Evolutionary conservation across 2,113 vertebrate species (phyloP).

Genomic region (Gallinago paraguaiae): DNA sequence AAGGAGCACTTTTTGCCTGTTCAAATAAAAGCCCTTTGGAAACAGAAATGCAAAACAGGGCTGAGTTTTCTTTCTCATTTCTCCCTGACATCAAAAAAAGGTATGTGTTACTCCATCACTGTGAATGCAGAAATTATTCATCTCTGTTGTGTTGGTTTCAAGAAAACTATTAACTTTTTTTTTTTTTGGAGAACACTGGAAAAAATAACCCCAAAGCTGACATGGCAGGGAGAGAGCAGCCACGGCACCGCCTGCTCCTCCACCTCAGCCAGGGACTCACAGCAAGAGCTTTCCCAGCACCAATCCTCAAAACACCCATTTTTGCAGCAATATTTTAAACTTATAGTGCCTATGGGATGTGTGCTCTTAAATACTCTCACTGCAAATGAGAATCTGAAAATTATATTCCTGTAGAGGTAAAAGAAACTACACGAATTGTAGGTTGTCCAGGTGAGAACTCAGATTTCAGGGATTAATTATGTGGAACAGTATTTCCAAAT

Average conservation of each 20-base stretch:
- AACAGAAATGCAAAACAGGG: neutral
- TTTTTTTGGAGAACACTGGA: neutral
- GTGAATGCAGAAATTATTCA: neutral
- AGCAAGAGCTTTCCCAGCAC: neutral
- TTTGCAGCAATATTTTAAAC: neutral
- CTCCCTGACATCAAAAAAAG: neutral
- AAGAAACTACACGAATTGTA: neutral
- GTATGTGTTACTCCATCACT: neutral
- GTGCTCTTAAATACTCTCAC: neutral
- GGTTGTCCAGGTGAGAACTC: neutral
- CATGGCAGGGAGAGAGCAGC: neutral
- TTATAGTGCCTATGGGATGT: accelerated
- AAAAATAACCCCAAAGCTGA: neutral
- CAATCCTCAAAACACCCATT: neutral
- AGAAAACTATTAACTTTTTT: neutral
- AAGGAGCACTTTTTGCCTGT: slow-evolving; percentile 11
- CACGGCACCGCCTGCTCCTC: accelerated
- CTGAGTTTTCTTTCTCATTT: neutral
- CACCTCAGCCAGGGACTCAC: neutral
- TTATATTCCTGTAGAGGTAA: neutral
- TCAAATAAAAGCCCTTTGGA: slow-evolving; percentile 2
- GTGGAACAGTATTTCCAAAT: neutral
- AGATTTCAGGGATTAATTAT: neutral
- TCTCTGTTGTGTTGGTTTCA: neutral
- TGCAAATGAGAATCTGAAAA: neutral